Evolutionary conservation across 92 coral and sea anemone species (phyloP).

Genomic region (Anthopleura xanthogrammica): DNA sequence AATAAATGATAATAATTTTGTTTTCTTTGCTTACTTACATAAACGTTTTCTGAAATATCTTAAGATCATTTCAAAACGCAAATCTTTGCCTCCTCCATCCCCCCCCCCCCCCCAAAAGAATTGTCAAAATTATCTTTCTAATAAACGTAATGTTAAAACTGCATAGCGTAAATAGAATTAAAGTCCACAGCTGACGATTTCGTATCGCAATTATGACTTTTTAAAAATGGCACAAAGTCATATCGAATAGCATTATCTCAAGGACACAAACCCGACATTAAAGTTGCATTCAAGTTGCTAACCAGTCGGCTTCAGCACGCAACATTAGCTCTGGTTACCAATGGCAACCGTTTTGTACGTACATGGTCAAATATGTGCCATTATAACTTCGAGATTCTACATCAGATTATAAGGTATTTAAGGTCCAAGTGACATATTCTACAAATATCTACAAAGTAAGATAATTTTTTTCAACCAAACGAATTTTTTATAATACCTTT

Average conservation of each 20-base stretch:
- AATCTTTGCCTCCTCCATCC: too few species aligned
- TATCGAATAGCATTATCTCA: not conserved
- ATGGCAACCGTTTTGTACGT: not conserved
- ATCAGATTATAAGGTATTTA: not conserved
- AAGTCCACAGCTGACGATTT: too few species aligned
- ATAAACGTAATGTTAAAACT: too few species aligned
- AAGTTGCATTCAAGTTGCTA: not conserved
- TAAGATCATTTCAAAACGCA: too few species aligned
- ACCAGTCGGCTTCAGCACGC: not conserved
- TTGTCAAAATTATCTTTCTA: too few species aligned
- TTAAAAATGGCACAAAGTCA: not conserved
- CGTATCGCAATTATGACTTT: not conserved
- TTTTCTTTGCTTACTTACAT: too few species aligned
- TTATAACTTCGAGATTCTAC: conserved; percentile 1
- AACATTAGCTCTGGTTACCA: not conserved
- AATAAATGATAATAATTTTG: too few species aligned
- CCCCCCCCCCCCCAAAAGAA: too few species aligned
- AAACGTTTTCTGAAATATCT: too few species aligned
- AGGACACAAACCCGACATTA: not conserved
- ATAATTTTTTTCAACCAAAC: not conserved
- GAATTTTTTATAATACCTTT: not conserved
- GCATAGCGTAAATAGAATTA: too few species aligned
- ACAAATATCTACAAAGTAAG: not conserved
- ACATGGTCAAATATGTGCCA: not conserved
- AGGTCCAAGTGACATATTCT: not conserved